Conservation (phyloP, 2,113 vertebrate genomes). For the Oryzias curvinotus region DNA sequence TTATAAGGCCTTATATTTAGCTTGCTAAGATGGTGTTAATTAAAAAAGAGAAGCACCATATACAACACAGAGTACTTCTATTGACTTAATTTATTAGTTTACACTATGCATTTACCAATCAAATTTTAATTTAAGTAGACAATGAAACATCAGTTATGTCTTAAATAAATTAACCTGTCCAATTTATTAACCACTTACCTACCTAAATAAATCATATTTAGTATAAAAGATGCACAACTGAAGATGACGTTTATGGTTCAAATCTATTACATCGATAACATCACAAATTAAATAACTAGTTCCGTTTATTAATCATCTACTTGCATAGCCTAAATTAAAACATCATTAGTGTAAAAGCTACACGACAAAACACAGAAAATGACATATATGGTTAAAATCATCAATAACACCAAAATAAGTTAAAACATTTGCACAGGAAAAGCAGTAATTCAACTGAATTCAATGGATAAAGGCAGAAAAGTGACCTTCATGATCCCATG, state of each 20-base stretch:
- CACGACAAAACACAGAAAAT: conserved; percentile 39
- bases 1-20: no score
- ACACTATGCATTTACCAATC: no score
- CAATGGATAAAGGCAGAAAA: conserved; percentile 16
- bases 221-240: conserved; percentile 20
- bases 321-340: not conserved
- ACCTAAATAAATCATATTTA: conserved; percentile 5
- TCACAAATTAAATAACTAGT: not conserved
- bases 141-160: no score
- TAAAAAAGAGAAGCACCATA: no score
- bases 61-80: no score
- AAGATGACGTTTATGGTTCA: not conserved
- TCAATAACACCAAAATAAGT: conserved; percentile 62
- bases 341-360: conserved; percentile 27
- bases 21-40: no score
- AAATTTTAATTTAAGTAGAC: no score
- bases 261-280: not conserved
- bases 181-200: not conserved
- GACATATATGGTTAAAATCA: not conserved
- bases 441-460: conserved; percentile 8
- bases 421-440: conserved; percentile 23
- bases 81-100: no score
- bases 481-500: conserved; percentile 11
- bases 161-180: not conserved
- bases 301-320: not conserved